Evolutionary conservation across 2,888 invertebrate species (phyloP).

Genomic region (Criorhina ranunculi): DNA sequence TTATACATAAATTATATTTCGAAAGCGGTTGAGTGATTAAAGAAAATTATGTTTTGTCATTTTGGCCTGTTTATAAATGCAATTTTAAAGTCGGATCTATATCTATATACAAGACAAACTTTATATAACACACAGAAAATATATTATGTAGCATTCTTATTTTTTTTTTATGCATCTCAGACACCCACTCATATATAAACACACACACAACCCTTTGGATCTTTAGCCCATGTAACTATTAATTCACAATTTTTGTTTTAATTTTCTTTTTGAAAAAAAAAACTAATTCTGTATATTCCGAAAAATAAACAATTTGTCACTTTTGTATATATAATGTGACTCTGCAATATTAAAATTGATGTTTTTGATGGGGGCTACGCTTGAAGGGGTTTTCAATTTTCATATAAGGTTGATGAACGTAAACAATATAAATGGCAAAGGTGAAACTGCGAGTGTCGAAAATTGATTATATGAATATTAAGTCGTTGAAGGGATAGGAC

Average conservation of each 20-base stretch:
- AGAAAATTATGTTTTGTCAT: slow-evolving; percentile 42
- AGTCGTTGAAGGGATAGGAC: too few species aligned
- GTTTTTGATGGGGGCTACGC: too few species aligned
- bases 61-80: slow-evolving; percentile 54
- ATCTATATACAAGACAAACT: slow-evolving; percentile 21
- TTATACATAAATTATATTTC: slow-evolving; percentile 37
- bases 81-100: slow-evolving; percentile 55
- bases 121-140: slow-evolving; percentile 38
- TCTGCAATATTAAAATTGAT: slow-evolving; percentile 61
- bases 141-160: slow-evolving; percentile 44
- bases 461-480: too few species aligned
- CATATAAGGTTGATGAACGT: too few species aligned
- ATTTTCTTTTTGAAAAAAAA: background rate
- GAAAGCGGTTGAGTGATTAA: slow-evolving; percentile 37
- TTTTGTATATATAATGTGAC: slow-evolving; percentile 61
- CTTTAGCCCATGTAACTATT: slow-evolving; percentile 19
- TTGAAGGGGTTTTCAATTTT: too few species aligned
- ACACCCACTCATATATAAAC: slow-evolving; percentile 16
- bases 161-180: slow-evolving; percentile 14
- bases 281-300: slow-evolving; percentile 48
- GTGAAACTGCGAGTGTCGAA: too few species aligned
- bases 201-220: slow-evolving; percentile 13
- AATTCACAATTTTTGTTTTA: slow-evolving; percentile 22
- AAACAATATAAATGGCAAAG: too few species aligned
- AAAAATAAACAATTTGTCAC: slow-evolving; percentile 56